phyloP scores from a whole-genome alignment of 2,888 invertebrate genomes.

The Catocala fraxini region DNA sequence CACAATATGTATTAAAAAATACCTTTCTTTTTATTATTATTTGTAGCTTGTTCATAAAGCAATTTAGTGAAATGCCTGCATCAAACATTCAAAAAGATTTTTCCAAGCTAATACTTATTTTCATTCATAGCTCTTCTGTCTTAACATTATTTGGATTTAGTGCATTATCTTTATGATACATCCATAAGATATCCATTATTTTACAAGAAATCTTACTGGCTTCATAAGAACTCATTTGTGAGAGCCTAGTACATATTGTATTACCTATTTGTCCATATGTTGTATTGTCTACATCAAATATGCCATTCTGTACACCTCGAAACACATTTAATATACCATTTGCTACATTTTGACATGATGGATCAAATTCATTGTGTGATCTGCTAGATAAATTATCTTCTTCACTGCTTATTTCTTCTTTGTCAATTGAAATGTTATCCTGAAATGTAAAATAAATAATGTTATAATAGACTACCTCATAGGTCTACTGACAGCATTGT shows the following conservation, averaged over 20 bases:
- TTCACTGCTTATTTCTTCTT: conserved; percentile 54
- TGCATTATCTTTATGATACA: conserved; percentile 75
- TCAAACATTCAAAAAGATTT: too few relatives aligned
- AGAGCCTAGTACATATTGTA: conserved; percentile 65
- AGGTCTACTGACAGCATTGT: too few relatives aligned
- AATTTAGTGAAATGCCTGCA: too few relatives aligned
- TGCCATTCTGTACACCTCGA: conserved; percentile 71
- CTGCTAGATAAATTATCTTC: conserved; percentile 45
- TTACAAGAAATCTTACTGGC: conserved; percentile 68
- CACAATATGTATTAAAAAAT: too few relatives aligned
- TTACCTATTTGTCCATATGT: conserved; percentile 68
- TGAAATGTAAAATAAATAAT: conserved; percentile 36
- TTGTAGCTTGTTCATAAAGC: too few relatives aligned
- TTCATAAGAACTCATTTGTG: conserved; percentile 70
- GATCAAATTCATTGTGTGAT: conserved; percentile 40
- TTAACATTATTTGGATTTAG: conserved; percentile 73
- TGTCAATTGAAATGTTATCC: conserved; percentile 36
- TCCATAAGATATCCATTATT: conserved; percentile 72
- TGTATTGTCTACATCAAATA: conserved; percentile 66
- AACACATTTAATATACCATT: conserved; percentile 69
- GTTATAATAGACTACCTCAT: too few relatives aligned
- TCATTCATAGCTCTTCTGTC: conserved; percentile 22
- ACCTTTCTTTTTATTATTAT: too few relatives aligned
- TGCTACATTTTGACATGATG: conserved; percentile 66
- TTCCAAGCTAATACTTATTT: too few relatives aligned